phyloP scores from a whole-genome alignment of 2,797 vertebrate genomes.

The Parauchenoglanis punctatus region DNA sequence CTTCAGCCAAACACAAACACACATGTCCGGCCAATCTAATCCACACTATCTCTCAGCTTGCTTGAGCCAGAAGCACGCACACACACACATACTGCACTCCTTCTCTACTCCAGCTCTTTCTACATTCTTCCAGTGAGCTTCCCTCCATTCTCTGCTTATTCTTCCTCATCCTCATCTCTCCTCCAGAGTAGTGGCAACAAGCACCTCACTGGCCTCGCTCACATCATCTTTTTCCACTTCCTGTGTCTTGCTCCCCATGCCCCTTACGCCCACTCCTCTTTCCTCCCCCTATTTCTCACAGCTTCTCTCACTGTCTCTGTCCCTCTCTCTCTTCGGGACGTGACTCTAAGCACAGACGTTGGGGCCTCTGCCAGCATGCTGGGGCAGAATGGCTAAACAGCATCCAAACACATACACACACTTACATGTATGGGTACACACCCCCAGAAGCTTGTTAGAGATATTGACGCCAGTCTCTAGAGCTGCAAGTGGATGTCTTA shows the following conservation, averaged over 20 bases:
- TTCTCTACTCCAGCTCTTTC: slow-evolving; percentile 45
- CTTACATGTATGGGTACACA: slow-evolving; percentile 35
- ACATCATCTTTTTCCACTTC: slow-evolving; percentile 81
- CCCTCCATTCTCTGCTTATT: slow-evolving; percentile 31
- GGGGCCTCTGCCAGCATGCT: slow-evolving; percentile 74
- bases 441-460: slow-evolving; percentile 22
- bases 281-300: slow-evolving; percentile 36
- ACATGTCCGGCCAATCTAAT: slow-evolving; percentile 84
- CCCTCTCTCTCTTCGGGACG: slow-evolving; percentile 73
- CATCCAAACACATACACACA: slow-evolving; percentile 57
- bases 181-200: slow-evolving; percentile 53
- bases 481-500: background rate
- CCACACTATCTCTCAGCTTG: slow-evolving; percentile 79
- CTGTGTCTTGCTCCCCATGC: slow-evolving; percentile 79
- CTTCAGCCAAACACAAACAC: slow-evolving; percentile 86
- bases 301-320: slow-evolving; percentile 61
- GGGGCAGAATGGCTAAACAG: slow-evolving; percentile 72
- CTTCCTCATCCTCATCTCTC: slow-evolving; percentile 50
- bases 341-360: slow-evolving; percentile 79
- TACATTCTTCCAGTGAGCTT: slow-evolving; percentile 49
- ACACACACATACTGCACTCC: slow-evolving; percentile 15
- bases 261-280: slow-evolving; percentile 64
- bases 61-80: slow-evolving; percentile 73
- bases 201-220: slow-evolving; percentile 71
- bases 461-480: slow-evolving; percentile 29